Conservation (phyloP, 1,140 invertebrate genomes). For the Atta cephalotes region DNA sequence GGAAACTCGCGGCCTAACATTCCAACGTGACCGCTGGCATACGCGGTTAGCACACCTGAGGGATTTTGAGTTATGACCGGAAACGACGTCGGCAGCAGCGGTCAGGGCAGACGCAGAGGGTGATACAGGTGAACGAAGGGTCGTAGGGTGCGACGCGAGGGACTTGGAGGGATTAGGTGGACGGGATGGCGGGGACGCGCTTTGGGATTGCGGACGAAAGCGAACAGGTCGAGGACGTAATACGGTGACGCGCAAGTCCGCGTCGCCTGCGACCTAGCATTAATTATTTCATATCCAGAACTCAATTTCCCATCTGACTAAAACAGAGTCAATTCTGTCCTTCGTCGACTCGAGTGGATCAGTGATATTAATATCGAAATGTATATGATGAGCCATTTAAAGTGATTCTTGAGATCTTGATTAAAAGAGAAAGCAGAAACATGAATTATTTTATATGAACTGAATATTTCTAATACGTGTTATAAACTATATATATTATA, state of each 20-base stretch:
- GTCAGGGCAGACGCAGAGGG: constrained; percentile 4
- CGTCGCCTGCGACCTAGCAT: constrained; percentile 65
- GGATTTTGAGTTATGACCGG: constrained; percentile 75
- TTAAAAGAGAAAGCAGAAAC: not conserved
- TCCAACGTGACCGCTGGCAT: constrained; percentile 75
- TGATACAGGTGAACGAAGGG: constrained; percentile 62
- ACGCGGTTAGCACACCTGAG: constrained; percentile 76
- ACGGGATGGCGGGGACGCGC: constrained; percentile 13
- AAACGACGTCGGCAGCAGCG: constrained; percentile 48
- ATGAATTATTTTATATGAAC: not conserved
- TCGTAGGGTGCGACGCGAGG: not conserved
- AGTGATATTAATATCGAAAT: constrained; percentile 13
- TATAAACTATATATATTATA: not conserved
- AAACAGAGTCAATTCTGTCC: not conserved
- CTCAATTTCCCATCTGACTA: constrained; percentile 62
- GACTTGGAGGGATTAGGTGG: not conserved
- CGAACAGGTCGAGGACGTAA: constrained; percentile 55
- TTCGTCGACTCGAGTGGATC: not conserved
- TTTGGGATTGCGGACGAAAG: constrained; percentile 50
- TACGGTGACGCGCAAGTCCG: constrained; percentile 66
- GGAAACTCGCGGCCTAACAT: constrained; percentile 71
- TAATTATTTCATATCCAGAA: constrained; percentile 72
- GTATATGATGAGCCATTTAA: not conserved
- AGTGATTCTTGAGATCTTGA: not conserved
- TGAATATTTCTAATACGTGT: not conserved